Base-by-base conservation (phyloP, 2,888 invertebrate species). In the Agapostemon virescens region DNA sequence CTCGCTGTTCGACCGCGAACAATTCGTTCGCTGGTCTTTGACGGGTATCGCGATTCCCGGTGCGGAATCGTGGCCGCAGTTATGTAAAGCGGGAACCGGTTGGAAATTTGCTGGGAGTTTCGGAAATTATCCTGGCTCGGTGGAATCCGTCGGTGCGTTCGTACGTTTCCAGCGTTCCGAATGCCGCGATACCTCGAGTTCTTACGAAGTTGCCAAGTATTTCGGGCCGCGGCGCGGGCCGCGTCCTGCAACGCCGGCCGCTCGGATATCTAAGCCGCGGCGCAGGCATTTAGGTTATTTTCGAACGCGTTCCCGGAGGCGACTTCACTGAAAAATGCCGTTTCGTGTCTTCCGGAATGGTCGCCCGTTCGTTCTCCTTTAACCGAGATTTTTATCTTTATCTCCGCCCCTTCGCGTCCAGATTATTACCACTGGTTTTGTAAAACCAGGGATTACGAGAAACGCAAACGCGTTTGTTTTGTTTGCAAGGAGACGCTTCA, bases 21-120 rank as follows among this genome's bases (percentile, higher is more conserved):
- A 87, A 85, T 82, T 85, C 77, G 74, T 82, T 82, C 75, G 58
- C 69, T 15, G 55, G 66, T 77, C 81, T 78, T 80, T 78, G 85
- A 75, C 74, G 72, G 64, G 61, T 63, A 76, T 77, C 68, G 49
- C 69, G 72, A 71, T 66, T 74, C 66, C 23, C 52, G 64, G 42
- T 33, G 49, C 70, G 70, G 74, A 26, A 20, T 36, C 30, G 26
- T 49, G 55, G 58, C 38, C 38, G 58, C 52, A 58, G 68, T 72
- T 81, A 75, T 72, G 80, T 75, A 71, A 81, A 82, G 76, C 66
- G 75, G 30, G 36, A 64, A 20, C 64, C 55, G 40, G 70, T 38
- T 52, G 45, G 81, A 81, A 81, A 81, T 81, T 81, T 64, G 81
- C 45, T 33, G 55, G 33, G 74, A 81, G 75, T 81, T 81, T 75